These are phyloP conservation scores for Corynorhinus townsendii DNA, from an alignment of 2,113 vertebrate genomes.

Conservation along the genomic window DNA sequence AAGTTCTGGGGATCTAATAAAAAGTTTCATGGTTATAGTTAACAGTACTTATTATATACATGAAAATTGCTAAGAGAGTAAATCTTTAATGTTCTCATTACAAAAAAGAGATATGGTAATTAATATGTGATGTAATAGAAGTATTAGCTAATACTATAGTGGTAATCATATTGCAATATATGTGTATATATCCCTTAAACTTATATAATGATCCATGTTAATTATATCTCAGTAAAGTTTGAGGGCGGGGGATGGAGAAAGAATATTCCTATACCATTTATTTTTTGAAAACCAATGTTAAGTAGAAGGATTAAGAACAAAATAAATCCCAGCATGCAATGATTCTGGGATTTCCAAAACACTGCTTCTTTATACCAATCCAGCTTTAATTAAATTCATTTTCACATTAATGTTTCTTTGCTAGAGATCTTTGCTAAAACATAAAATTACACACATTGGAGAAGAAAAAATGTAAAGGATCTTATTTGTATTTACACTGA, in stretches of 20 bases:
- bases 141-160: background rate
- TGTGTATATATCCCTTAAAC: background rate
- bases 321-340: background rate
- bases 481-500: background rate
- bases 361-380: background rate
- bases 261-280: background rate
- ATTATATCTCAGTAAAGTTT: background rate
- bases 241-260: no score
- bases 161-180: background rate
- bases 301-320: background rate
- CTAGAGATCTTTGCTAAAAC: background rate
- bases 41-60: background rate
- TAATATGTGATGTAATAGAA: background rate
- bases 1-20: background rate
- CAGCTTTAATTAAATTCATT: background rate
- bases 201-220: background rate
- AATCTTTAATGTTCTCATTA: background rate
- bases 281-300: background rate
- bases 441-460: background rate
- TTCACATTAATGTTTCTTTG: background rate
- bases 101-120: background rate
- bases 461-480: slow-evolving; percentile 5
- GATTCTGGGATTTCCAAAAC: background rate
- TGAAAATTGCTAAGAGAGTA: background rate
- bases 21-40: background rate